Evolutionary conservation across 2,888 invertebrate species (phyloP).

Genomic region (Anthrax anthrax): DNA sequence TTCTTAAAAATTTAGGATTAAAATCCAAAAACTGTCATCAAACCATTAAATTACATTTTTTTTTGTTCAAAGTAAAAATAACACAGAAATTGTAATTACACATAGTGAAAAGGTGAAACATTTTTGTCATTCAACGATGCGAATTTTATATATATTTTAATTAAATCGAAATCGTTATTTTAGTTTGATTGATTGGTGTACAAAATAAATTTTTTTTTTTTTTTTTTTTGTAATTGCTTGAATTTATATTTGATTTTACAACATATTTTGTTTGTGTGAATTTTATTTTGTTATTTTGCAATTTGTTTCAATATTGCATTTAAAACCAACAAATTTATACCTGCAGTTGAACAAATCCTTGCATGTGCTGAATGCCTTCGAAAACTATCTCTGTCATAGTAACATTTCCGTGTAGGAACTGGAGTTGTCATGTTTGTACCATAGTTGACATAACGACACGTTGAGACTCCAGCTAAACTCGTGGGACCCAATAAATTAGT

Average conservation of each 20-base stretch:
- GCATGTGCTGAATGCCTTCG: conserved; percentile 36
- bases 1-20: too few relatives aligned
- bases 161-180: neutral
- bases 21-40: too few relatives aligned
- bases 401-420: conserved; percentile 33
- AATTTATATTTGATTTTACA: conserved; percentile 6
- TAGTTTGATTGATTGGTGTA: neutral
- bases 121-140: too few relatives aligned
- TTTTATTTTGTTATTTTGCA: too few relatives aligned
- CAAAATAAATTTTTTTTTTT: conserved; percentile 4
- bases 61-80: too few relatives aligned
- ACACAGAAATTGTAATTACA: too few relatives aligned
- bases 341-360: conserved; percentile 34
- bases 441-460: conserved; percentile 33
- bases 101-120: too few relatives aligned
- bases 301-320: too few relatives aligned
- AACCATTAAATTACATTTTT: too few relatives aligned
- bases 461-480: conserved; percentile 25
- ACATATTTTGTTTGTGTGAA: too few relatives aligned
- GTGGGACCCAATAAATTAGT: conserved; percentile 33
- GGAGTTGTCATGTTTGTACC: conserved; percentile 35
- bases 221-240: neutral
- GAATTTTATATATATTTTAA: too few relatives aligned
- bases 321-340: too few relatives aligned
- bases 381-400: conserved; percentile 30